These are phyloP conservation scores for Seriola aureovittata DNA, from an alignment of 2,113 vertebrate genomes.

Conservation along the genomic window DNA sequence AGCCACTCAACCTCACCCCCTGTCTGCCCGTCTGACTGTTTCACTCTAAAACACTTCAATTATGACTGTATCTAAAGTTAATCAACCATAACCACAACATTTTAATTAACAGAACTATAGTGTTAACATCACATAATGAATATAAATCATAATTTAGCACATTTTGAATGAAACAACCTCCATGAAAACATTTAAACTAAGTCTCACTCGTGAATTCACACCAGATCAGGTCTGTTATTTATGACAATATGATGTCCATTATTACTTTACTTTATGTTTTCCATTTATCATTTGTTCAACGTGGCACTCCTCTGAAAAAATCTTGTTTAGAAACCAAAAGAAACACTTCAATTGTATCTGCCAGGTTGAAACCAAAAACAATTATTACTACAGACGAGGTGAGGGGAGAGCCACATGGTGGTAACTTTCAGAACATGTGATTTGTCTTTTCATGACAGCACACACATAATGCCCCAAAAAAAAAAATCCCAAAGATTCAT, in stretches of 20 bases:
- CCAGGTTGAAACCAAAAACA: constrained; percentile 36
- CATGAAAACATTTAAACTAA: not conserved
- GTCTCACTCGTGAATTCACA: not conserved
- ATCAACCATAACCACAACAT: too few relatives aligned
- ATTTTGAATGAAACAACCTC: not conserved
- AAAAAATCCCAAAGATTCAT: constrained; percentile 1
- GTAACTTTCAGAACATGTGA: constrained; percentile 9
- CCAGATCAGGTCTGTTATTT: not conserved
- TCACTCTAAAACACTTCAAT: not conserved
- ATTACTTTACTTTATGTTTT: not conserved
- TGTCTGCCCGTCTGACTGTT: not conserved
- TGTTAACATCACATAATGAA: too few relatives aligned
- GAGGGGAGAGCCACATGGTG: not conserved
- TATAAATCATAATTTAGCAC: not conserved
- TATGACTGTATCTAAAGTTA: not conserved
- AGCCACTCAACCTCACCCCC: not conserved
- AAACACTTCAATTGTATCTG: not conserved
- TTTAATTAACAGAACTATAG: not conserved
- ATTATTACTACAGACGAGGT: not conserved
- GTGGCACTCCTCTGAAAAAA: not conserved
- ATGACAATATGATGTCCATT: not conserved
- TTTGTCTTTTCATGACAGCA: constrained; percentile 3
- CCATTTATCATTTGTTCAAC: not conserved
- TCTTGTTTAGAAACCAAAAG: too few relatives aligned
- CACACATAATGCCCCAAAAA: not conserved